Percentiles rank a stretch among this genome's conserved stretches.
phyloP scores from a whole-genome alignment of 2,797 vertebrate species.

The Mormyrops attenuatus region DNA sequence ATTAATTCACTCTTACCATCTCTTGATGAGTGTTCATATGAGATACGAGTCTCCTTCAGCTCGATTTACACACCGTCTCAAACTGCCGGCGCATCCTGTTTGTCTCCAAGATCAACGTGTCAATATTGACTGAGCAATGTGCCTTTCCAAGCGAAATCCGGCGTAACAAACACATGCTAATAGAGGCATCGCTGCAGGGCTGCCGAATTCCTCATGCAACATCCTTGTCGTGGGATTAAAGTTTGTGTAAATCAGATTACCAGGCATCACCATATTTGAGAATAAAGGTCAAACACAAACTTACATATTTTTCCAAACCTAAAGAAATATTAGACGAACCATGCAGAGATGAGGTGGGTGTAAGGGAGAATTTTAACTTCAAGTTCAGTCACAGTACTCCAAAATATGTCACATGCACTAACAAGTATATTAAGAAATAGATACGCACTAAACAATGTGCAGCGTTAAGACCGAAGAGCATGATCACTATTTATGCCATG shows the following conservation, averaged over 20 bases:
- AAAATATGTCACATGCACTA: neutral
- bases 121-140: conserved; percentile 14
- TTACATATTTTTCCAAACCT: neutral
- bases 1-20: neutral
- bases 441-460: neutral
- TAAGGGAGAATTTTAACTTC: neutral
- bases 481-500: neutral
- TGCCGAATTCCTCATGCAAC: neutral
- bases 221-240: neutral
- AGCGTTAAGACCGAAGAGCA: neutral
- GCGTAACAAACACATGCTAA: neutral
- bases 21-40: neutral
- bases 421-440: neutral
- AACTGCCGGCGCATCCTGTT: conserved; percentile 14
- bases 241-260: neutral
- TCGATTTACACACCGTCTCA: neutral
- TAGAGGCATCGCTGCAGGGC: neutral
- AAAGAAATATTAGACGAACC: neutral
- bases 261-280: neutral
- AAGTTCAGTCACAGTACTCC: neutral
- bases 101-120: neutral
- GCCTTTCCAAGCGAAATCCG: neutral
- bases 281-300: neutral
- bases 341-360: neutral
- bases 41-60: neutral